These are phyloP conservation scores for Phenacoccus solenopsis DNA, from an alignment of 1,140 invertebrate genomes.

Conservation along the genomic window DNA sequence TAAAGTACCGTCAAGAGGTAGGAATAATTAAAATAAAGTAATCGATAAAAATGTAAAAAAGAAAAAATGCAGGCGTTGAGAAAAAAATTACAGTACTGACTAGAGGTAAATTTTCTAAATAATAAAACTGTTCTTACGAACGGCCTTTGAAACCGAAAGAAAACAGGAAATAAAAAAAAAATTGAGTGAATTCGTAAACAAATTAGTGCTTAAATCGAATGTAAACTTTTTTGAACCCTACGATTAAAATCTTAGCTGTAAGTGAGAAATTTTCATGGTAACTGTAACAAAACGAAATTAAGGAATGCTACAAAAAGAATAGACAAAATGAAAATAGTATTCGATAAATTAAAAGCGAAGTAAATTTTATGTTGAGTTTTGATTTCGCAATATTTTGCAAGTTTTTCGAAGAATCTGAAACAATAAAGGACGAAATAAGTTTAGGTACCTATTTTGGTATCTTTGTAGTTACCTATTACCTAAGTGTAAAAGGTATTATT, in stretches of 20 bases:
- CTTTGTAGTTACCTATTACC: too few species aligned
- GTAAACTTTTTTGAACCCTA: conserved; percentile 1
- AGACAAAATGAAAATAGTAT: conserved; percentile 8
- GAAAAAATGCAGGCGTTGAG: neutral
- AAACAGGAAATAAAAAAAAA: conserved; percentile 5
- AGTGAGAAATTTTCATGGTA: neutral
- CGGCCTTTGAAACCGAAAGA: neutral
- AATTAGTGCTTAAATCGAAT: conserved; percentile 5
- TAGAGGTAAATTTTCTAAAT: conserved; percentile 9
- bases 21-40: conserved; percentile 15
- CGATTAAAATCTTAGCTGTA: conserved; percentile 1
- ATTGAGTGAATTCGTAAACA: conserved; percentile 3
- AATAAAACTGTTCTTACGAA: neutral
- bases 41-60: conserved; percentile 13
- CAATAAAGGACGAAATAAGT: too few species aligned
- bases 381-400: neutral
- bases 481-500: too few species aligned
- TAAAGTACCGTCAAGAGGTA: conserved; percentile 12
- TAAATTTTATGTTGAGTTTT: conserved; percentile 3
- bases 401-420: conserved; percentile 5
- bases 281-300: conserved; percentile 17
- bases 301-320: conserved; percentile 6
- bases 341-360: conserved; percentile 7
- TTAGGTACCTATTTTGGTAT: too few species aligned
- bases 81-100: neutral